These are phyloP conservation scores for Myotis davidii DNA, from an alignment of 2,113 vertebrate species.

Conservation along the genomic window DNA sequence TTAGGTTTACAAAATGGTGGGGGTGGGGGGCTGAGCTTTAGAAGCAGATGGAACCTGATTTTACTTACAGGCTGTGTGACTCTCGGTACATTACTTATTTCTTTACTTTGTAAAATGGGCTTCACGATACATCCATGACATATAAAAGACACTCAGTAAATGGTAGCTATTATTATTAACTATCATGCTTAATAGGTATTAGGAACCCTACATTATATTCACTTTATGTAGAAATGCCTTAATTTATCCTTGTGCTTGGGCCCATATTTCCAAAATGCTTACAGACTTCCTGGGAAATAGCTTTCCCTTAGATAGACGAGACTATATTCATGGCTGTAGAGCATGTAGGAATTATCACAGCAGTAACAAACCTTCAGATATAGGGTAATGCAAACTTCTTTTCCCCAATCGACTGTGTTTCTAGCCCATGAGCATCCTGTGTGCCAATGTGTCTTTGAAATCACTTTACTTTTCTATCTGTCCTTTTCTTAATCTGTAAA, in stretches of 20 bases:
- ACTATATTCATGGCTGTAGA: background rate
- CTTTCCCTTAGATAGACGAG: background rate
- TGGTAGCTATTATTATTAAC: background rate
- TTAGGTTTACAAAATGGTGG: background rate
- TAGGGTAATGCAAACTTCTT: background rate
- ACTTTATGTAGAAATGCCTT: background rate
- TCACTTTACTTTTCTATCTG: background rate
- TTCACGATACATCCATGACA: background rate
- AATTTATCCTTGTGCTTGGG: background rate
- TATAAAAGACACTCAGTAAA: background rate
- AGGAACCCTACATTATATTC: background rate
- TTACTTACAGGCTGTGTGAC: background rate
- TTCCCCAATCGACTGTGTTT: background rate
- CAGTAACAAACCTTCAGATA: background rate
- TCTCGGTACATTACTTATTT: background rate
- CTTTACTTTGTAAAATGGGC: slow-evolving; percentile 23
- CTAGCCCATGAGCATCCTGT: background rate
- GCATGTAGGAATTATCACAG: background rate
- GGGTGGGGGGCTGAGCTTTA: background rate
- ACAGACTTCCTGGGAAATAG: background rate
- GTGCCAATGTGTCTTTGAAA: background rate
- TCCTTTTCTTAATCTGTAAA: background rate
- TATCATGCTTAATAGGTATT: background rate
- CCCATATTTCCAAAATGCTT: background rate
- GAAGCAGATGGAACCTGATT: background rate